Evolutionary conservation across 1,140 invertebrate genomes (phyloP).

Genomic region (Bombus breviceps): DNA sequence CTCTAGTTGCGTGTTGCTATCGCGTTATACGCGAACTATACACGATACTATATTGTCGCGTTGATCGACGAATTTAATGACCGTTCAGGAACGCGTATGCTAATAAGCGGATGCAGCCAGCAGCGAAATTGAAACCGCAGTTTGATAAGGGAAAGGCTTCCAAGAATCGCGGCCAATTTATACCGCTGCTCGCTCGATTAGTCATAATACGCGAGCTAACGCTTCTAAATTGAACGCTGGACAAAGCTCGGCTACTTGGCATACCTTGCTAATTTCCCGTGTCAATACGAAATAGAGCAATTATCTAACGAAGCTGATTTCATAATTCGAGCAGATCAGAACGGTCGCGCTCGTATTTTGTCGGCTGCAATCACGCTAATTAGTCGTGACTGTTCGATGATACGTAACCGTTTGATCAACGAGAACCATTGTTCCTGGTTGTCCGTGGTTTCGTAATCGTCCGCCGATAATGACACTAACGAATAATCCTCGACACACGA

Average conservation of each 20-base stretch:
- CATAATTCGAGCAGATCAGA: conserved; percentile 12
- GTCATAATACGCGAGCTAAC: neutral
- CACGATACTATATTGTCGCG: neutral
- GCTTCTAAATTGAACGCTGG: neutral
- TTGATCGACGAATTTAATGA: neutral
- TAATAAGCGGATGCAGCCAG: too few species aligned
- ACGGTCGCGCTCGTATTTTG: neutral
- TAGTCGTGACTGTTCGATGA: conserved; percentile 29
- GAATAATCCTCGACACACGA: conserved; percentile 36
- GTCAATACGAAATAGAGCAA: conserved; percentile 26
- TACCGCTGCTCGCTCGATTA: neutral
- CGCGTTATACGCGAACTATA: neutral
- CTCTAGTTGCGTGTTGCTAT: neutral
- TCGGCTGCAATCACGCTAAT: conserved; percentile 38
- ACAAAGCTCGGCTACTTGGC: neutral
- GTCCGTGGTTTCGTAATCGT: conserved; percentile 30
- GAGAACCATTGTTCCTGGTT: conserved; percentile 19
- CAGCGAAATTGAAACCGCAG: neutral
- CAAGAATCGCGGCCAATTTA: conserved; percentile 1
- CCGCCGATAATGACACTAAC: conserved; percentile 44
- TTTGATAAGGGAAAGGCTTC: neutral
- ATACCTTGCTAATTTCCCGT: neutral
- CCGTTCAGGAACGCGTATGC: neutral
- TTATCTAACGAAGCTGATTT: conserved; percentile 42
- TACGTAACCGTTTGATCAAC: conserved; percentile 55